Evolutionary conservation across 2,113 vertebrate genomes (phyloP).

Genomic region (Corythoichthys intestinalis): DNA sequence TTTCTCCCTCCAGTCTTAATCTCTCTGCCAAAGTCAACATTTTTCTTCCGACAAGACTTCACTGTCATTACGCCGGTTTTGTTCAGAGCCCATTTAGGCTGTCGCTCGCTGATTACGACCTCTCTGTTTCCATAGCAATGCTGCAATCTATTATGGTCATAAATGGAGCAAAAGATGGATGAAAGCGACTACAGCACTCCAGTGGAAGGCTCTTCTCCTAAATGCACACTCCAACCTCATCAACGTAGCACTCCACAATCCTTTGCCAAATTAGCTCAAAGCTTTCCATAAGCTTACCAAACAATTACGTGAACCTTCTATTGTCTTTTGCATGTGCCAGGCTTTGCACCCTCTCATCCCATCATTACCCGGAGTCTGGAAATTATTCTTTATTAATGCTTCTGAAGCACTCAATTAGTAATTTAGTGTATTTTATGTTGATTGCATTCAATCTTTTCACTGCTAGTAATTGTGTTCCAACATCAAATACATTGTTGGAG

Average conservation of each 20-base stretch:
- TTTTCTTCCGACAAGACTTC: constrained; percentile 23
- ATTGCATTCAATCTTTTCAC: neutral
- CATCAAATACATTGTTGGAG: neutral
- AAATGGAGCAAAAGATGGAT: constrained; percentile 41
- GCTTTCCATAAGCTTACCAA: neutral
- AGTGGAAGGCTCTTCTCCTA: constrained; percentile 10
- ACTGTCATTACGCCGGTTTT: constrained; percentile 48
- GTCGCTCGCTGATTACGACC: constrained; percentile 44
- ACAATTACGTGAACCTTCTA: neutral
- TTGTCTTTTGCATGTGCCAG: neutral
- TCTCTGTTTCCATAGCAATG: constrained; percentile 65
- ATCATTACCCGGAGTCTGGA: neutral
- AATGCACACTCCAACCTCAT: constrained; percentile 38
- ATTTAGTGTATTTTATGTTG: neutral
- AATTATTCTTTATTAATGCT: neutral
- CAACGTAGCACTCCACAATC: constrained; percentile 8
- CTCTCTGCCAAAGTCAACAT: constrained; percentile 33
- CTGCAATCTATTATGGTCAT: constrained; percentile 40
- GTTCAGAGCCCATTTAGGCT: constrained; percentile 42
- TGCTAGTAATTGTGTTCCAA: neutral
- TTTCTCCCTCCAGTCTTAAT: neutral
- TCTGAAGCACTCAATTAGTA: neutral
- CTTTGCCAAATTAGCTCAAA: constrained; percentile 16
- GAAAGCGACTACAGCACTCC: constrained; percentile 2
- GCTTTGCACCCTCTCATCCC: neutral